phyloP scores from a whole-genome alignment of 2,797 vertebrate species.

The Clamator glandarius region DNA sequence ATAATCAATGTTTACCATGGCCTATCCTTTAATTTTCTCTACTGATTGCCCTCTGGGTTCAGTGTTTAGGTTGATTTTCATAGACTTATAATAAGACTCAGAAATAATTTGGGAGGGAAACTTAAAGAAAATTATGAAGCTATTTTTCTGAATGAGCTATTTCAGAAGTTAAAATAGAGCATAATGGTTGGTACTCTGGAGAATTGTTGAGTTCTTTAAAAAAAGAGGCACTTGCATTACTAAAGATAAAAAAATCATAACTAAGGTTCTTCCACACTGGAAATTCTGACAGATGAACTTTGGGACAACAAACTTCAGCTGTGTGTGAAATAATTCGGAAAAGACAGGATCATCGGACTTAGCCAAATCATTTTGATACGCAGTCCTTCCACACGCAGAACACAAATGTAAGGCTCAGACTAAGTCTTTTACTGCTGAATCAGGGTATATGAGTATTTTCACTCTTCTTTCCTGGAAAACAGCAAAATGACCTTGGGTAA shows the following conservation, averaged over 20 bases:
- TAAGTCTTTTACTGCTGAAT: conserved; percentile 27
- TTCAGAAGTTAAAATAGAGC: background rate
- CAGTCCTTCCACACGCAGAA: background rate
- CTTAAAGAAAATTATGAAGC: background rate
- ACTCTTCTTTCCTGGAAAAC: conserved; percentile 37
- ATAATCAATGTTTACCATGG: background rate
- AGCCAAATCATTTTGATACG: conserved; percentile 41
- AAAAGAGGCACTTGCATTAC: background rate
- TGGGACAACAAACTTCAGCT: background rate
- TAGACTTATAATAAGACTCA: background rate
- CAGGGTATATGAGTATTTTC: conserved; percentile 26
- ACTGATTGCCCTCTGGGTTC: background rate
- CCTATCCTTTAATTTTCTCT: background rate
- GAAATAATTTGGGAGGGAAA: background rate
- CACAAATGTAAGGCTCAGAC: background rate
- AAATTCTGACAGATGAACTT: background rate
- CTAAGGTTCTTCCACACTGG: background rate
- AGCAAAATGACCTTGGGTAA: background rate
- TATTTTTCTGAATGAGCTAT: background rate
- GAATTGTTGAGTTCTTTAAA: background rate
- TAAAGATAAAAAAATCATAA: background rate
- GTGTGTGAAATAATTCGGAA: background rate
- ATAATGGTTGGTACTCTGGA: background rate
- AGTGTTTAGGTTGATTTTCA: background rate
- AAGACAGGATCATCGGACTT: background rate